A percentile compares a stretch with the other conserved stretches of the same genome.
Evolutionary conservation across 2,113 vertebrate species (phyloP).

Genomic region (Sula dactylatra): DNA sequence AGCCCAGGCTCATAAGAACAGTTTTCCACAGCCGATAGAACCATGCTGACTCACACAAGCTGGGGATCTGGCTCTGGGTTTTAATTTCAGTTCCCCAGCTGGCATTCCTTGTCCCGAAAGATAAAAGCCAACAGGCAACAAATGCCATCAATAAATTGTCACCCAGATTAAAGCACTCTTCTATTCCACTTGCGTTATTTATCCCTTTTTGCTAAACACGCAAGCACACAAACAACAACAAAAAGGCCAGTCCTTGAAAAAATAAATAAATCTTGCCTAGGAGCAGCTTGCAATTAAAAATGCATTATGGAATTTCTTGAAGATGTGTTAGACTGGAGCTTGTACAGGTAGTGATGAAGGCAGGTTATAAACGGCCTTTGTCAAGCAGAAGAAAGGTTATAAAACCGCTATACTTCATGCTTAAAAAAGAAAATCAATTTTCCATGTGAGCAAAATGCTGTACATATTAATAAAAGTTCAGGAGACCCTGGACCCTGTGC

Average conservation of each 20-base stretch:
- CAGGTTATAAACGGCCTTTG: slow-evolving; percentile 72
- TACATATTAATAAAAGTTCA: slow-evolving; percentile 59
- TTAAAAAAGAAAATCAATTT: slow-evolving; percentile 76
- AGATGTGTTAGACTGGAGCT: slow-evolving; percentile 47
- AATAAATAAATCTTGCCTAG: slow-evolving; percentile 62
- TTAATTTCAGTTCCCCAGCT: slow-evolving; percentile 25
- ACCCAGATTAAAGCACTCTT: slow-evolving; percentile 35
- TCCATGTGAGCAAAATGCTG: slow-evolving; percentile 46
- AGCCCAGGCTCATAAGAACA: background rate
- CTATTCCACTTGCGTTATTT: background rate
- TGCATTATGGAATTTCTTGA: slow-evolving; percentile 55
- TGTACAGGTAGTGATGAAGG: slow-evolving; percentile 37
- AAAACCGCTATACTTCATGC: slow-evolving; percentile 56
- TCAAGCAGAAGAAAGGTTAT: slow-evolving; percentile 70
- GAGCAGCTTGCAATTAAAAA: slow-evolving; percentile 73
- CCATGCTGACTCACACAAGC: background rate
- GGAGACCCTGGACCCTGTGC: background rate
- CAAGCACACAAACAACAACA: background rate
- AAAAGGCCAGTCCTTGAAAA: slow-evolving; percentile 53
- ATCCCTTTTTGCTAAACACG: background rate
- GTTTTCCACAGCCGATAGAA: background rate
- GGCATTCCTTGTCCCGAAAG: slow-evolving; percentile 43
- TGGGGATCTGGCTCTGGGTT: background rate
- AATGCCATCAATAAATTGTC: slow-evolving; percentile 44
- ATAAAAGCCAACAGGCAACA: slow-evolving; percentile 33